A percentile compares a stretch with the other conserved stretches of the same genome.
phyloP scores from a whole-genome alignment of 2,113 vertebrate species.

The Myrmecophaga tridactyla region DNA sequence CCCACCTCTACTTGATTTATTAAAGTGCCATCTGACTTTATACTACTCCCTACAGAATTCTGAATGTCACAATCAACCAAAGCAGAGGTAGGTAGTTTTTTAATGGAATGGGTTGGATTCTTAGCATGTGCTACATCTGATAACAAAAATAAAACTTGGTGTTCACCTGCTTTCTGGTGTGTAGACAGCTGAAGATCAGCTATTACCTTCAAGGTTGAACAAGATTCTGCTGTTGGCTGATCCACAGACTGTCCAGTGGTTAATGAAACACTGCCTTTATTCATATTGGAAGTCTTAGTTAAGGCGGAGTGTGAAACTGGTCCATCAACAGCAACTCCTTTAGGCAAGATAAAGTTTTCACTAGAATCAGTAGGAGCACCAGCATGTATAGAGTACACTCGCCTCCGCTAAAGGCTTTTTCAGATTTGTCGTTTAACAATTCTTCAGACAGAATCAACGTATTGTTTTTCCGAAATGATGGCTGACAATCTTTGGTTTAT shows the following conservation, averaged over 20 bases:
- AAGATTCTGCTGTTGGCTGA: slow-evolving; percentile 86
- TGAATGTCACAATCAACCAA: slow-evolving; percentile 88
- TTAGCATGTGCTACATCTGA: slow-evolving; percentile 91
- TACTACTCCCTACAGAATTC: slow-evolving; percentile 85
- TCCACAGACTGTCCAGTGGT: slow-evolving; percentile 88
- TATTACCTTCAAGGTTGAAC: slow-evolving; percentile 88
- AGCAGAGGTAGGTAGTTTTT: slow-evolving; percentile 90
- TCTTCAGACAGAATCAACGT: slow-evolving; percentile 88
- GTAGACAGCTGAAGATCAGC: slow-evolving; percentile 90
- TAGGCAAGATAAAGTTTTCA: slow-evolving; percentile 91
- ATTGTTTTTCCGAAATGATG: slow-evolving; percentile 88
- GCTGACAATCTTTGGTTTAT: slow-evolving; percentile 87
- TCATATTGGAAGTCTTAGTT: slow-evolving; percentile 92
- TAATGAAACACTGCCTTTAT: slow-evolving; percentile 90
- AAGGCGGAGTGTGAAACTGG: slow-evolving; percentile 95
- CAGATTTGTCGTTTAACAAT: slow-evolving; percentile 89
- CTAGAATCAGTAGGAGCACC: slow-evolving; percentile 92
- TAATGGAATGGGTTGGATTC: slow-evolving; percentile 90
- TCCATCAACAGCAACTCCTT: slow-evolving; percentile 97
- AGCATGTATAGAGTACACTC: slow-evolving; percentile 92
- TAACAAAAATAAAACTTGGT: slow-evolving; percentile 90
- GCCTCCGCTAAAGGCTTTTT: slow-evolving; percentile 98
- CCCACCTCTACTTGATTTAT: slow-evolving; percentile 87
- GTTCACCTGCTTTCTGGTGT: slow-evolving; percentile 89
- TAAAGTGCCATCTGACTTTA: slow-evolving; percentile 89